Evolutionary conservation across 1,140 invertebrate species (phyloP), one percentile per base, ranked within the genome.

Genomic region (Potamilus streckersoni): DNA sequence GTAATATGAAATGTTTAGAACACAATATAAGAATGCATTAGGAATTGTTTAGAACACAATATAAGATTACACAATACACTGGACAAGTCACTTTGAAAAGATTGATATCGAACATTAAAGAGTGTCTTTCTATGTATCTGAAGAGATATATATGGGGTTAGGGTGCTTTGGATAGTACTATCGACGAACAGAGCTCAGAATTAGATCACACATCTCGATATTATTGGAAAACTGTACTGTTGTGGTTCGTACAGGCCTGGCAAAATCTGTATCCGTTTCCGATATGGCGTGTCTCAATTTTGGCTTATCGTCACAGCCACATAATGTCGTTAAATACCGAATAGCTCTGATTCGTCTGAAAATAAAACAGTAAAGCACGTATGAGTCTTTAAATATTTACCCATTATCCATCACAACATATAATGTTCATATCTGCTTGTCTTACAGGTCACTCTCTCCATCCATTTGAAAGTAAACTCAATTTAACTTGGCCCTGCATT

Each of bases 141-240:
- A 49, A 49, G 38, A 49, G 38, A 49, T 49, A 49, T 8, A 11
- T 8, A 8, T 49, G 6, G 38, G 4, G 6, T 8, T 49, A 49
- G 27, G 27, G 27, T 6, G 38, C 11, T 49, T 49, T 6, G 38
- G 38, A 49, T 49, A 49, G 38, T 0, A 49, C 38, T 49, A 49
- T 49, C 60, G 5, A 12, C 62, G 38, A 49, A 71, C 70, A 19
- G 72, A 23, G 27, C 66, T 67, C 11, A 67, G 27, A 20, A 73
- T 73, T 19, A 67, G 67, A 49, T 73, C 72, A 73, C 72, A 67
- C 72, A 73, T 73, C 38, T 73, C 72, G n/a, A 73, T 38, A n/a
- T 67, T 38, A 57, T 73, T 65, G 11, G 38, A 59, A 19, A 12
- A 31, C 27, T 27, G 55, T 3, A n/a, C 20, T 13, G 63, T 8